Evolutionary conservation across 2,113 vertebrate genomes (phyloP), one percentile per base, ranked within the genome.

Genomic region (Rhinichthys klamathensis): DNA sequence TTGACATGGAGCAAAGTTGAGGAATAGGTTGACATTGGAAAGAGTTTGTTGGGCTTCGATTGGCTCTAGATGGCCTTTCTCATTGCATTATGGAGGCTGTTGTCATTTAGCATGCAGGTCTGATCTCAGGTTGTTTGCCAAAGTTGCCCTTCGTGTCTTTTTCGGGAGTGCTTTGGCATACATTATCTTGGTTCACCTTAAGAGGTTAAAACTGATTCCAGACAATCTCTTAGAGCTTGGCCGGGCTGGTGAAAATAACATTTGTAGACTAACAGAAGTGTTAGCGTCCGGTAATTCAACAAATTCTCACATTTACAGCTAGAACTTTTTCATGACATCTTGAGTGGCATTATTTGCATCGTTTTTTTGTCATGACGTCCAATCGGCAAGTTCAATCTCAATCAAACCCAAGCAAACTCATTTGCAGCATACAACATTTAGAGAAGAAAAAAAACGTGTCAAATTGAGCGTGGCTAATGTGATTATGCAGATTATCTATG

Each of bases 381-480:
- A 75, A 46, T 61, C 3, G 69, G 61, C 25, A 46, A 27, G 35
- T 15, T 7, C 58, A 25, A 49, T 80, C 16, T 51, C 30, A 82
- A 54, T 82, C 63, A 32, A 82, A 51, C 41, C n/a, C 56, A 27
- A 44, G 25, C 13, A 0, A 89, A 74, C 32, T 35, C 30, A 32
- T 77, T 77, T 32, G 76, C 88, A 51, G 70, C 67, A 79, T 91
- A 89, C 89, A 89, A 89, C 18, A 70, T 87, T 89, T 83, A 77
- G 30, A 46, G 61, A 73, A 74, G 23, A 35, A 41, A 16, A 35
- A 82, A 82, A 56, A 56, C 2, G 54, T 56, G 54, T 56, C 54
- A 91, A 92, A 91, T 92, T 86, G 90, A 91, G 89, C 86, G 79
- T 85, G 84, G 85, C 88, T 94, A 93, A 94, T 93, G 86, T 91